Percentiles rank a stretch among this genome's conserved stretches.
These are phyloP conservation scores for Polymixis flavicincta DNA, from an alignment of 2,888 invertebrate species.

Conservation along the genomic window DNA sequence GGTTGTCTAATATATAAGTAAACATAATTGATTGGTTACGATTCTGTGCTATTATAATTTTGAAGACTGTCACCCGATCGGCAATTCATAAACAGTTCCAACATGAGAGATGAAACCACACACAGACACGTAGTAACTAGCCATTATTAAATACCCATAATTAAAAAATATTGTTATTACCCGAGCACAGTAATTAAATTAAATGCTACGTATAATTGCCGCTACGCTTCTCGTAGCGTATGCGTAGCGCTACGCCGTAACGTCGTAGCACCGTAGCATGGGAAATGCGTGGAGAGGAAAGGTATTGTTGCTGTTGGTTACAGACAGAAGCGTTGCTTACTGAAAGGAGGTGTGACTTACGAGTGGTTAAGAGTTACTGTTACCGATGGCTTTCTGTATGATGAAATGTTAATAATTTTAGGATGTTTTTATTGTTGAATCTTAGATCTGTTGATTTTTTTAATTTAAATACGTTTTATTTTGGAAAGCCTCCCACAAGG, in stretches of 20 bases:
- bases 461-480: not conserved
- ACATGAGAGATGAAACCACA: not conserved
- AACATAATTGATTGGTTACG: not conserved
- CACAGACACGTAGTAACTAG: not conserved
- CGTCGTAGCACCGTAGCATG: constrained; percentile 31
- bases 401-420: not conserved
- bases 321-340: constrained; percentile 10
- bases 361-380: not conserved
- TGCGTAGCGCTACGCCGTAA: constrained; percentile 53
- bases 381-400: not conserved
- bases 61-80: not conserved
- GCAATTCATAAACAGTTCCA: not conserved
- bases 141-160: constrained; percentile 31
- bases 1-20: not conserved
- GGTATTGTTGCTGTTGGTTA: constrained; percentile 17
- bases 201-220: constrained; percentile 36
- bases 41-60: not conserved
- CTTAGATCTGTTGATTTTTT: not conserved
- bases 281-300: constrained; percentile 22
- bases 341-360: constrained; percentile 1
- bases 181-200: constrained; percentile 22
- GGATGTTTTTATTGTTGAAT: not conserved
- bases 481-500: too few relatives aligned
- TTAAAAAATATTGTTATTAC: constrained; percentile 16
- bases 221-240: constrained; percentile 45